Percentiles rank a stretch among this genome's conserved stretches.
phyloP scores from a whole-genome alignment of 2,113 vertebrate species.

The Platanista minor region DNA sequence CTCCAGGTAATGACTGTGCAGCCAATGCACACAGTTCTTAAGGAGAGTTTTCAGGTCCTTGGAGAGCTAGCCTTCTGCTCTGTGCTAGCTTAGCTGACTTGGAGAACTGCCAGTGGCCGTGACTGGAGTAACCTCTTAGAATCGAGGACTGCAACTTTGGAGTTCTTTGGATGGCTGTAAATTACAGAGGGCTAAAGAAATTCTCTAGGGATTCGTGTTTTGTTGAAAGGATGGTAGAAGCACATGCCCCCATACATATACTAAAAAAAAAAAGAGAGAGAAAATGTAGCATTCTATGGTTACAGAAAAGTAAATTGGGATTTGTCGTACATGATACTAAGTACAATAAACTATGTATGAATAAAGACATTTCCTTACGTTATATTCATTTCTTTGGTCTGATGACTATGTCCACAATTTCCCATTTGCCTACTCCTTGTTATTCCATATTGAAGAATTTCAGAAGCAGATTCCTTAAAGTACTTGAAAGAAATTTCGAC shows the following conservation, averaged over 20 bases:
- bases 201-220: background rate
- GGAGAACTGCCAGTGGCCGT: background rate
- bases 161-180: background rate
- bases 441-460: conserved; percentile 45
- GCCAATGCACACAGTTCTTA: background rate
- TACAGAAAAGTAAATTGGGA: background rate
- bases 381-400: background rate
- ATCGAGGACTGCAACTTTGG: background rate
- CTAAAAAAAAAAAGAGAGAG: background rate
- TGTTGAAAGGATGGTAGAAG: conserved; percentile 4
- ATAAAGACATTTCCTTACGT: background rate
- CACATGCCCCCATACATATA: background rate
- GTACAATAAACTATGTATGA: background rate
- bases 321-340: background rate
- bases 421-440: background rate
- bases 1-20: background rate
- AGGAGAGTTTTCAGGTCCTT: background rate
- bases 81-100: background rate
- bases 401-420: background rate
- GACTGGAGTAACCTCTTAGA: background rate
- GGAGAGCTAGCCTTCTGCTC: background rate
- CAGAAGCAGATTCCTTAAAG: conserved; percentile 16
- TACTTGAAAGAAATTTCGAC: background rate
- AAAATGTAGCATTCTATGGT: background rate
- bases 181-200: background rate